phyloP scores from a whole-genome alignment of 92 coral and sea anemone species.

The Epizoanthus rinbou region DNA sequence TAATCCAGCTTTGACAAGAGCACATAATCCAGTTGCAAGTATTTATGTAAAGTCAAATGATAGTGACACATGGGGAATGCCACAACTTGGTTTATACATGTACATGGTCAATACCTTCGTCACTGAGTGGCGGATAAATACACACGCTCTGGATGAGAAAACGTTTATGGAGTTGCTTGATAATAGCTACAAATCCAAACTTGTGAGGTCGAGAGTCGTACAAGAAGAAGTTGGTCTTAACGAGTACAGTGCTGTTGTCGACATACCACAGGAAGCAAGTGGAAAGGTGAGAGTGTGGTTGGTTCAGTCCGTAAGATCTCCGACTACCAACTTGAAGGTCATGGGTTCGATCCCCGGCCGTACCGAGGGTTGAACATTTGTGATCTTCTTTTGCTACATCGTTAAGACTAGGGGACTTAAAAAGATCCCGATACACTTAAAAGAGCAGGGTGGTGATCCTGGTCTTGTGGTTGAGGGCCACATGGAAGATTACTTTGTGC shows the following conservation, averaged over 20 bases:
- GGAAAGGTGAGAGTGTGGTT: slow-evolving; percentile 69
- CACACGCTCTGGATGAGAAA: slow-evolving; percentile 37
- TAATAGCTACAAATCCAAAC: slow-evolving; percentile 34
- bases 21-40: slow-evolving; percentile 17
- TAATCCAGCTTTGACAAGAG: slow-evolving; percentile 45
- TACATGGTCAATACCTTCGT: background rate
- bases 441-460: too few relatives aligned
- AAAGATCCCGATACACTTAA: too few relatives aligned
- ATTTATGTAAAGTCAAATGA: slow-evolving; percentile 29
- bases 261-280: slow-evolving; percentile 47
- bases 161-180: slow-evolving; percentile 51
- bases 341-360: too few relatives aligned
- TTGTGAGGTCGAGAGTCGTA: slow-evolving; percentile 51
- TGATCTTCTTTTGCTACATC: too few relatives aligned
- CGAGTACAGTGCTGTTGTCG: slow-evolving; percentile 63
- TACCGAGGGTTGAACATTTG: too few relatives aligned
- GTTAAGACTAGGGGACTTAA: too few relatives aligned
- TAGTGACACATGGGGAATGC: background rate
- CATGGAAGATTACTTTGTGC: too few relatives aligned
- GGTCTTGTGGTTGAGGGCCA: too few relatives aligned
- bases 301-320: too few relatives aligned
- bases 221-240: slow-evolving; percentile 44
- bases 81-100: too few relatives aligned
- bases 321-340: too few relatives aligned
- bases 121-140: slow-evolving; percentile 53